Evolutionary conservation across 2,797 vertebrate species (phyloP).

Genomic region (Sylvilagus floridanus): DNA sequence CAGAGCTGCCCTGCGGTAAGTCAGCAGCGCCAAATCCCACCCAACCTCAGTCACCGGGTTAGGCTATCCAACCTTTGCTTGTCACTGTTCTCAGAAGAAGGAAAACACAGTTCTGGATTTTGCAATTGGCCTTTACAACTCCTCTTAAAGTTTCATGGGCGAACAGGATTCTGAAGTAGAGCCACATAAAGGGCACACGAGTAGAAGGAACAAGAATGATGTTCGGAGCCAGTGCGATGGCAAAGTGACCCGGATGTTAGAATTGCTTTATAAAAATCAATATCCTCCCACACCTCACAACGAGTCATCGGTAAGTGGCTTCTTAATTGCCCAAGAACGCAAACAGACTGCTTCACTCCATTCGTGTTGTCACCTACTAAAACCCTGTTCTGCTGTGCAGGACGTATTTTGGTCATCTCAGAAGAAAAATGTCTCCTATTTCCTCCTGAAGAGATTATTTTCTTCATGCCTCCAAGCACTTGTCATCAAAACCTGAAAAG

Average conservation of each 20-base stretch:
- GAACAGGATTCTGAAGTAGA: not conserved
- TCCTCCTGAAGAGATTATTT: constrained; percentile 36
- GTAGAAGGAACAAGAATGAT: not conserved
- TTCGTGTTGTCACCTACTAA: not conserved
- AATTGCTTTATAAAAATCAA: constrained; percentile 13
- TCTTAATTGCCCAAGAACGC: not conserved
- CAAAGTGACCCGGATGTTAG: not conserved
- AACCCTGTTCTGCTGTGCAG: not conserved
- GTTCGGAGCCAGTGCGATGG: not conserved
- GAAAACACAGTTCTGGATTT: not conserved
- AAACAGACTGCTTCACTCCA: not conserved
- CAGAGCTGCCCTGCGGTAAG: not conserved
- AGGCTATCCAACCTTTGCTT: not conserved
- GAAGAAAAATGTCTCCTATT: not conserved
- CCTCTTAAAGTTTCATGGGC: not conserved
- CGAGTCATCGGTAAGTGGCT: not conserved
- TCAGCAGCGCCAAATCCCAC: not conserved
- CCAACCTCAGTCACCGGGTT: not conserved
- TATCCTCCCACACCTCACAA: not conserved
- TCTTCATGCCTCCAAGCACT: not conserved
- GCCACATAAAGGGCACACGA: not conserved
- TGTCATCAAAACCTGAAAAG: not conserved
- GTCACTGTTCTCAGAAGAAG: not conserved
- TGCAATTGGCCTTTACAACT: not conserved
- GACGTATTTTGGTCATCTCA: not conserved